Percentiles rank a stretch among this genome's conserved stretches.
Conservation (phyloP, 2,888 invertebrate genomes). For the Dicyrtoma fusca region DNA sequence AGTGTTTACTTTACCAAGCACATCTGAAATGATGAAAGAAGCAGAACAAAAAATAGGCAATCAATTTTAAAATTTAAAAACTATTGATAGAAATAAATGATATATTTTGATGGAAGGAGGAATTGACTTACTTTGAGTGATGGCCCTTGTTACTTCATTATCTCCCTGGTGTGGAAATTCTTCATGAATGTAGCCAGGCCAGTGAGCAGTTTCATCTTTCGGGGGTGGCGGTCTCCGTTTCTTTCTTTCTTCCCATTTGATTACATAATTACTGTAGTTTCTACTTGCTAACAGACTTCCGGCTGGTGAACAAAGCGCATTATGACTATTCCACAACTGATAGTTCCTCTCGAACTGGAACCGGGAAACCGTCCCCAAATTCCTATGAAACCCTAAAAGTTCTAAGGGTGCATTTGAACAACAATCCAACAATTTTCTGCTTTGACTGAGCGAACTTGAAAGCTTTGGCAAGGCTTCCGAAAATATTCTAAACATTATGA, state of each 20-base stretch:
- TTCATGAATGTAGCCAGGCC: constrained; percentile 19
- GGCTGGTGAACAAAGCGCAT: too few species aligned
- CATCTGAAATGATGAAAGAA: constrained; percentile 59
- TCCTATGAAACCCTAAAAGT: too few species aligned
- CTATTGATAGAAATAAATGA: neutral
- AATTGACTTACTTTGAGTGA: constrained; percentile 11
- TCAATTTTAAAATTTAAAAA: neutral
- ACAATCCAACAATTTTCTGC: too few species aligned
- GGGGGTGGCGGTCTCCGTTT: constrained; percentile 20
- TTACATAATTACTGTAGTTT: constrained; percentile 4
- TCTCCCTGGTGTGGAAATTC: constrained; percentile 19
- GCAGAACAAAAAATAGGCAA: neutral
- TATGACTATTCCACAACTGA: too few species aligned
- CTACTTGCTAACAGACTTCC: neutral
- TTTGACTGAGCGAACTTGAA: too few species aligned
- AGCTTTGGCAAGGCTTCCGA: too few species aligned
- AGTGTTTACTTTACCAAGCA: constrained; percentile 69
- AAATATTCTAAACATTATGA: too few species aligned
- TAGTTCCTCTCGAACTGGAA: too few species aligned
- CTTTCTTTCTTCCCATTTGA: constrained; percentile 28
- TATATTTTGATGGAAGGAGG: too few species aligned
- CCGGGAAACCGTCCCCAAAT: too few species aligned
- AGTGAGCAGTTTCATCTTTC: constrained; percentile 25
- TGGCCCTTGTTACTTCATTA: neutral
- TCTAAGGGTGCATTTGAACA: too few species aligned